A percentile compares a stretch with the other conserved stretches of the same genome.
Conservation (phyloP, 2,888 invertebrate species). For the Hipparchia semele region DNA sequence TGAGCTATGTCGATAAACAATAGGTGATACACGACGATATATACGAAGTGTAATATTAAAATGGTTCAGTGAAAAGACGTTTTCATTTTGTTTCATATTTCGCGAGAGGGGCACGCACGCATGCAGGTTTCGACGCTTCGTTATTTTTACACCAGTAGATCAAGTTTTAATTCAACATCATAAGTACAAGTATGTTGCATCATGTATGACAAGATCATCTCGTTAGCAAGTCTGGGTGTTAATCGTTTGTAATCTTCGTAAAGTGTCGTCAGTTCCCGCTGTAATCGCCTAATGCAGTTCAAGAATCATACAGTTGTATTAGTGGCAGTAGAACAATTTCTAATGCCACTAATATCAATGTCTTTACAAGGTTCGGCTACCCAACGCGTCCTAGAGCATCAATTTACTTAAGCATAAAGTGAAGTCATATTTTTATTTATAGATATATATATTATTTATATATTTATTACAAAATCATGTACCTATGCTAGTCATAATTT, state of each 20-base stretch:
- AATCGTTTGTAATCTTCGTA: slow-evolving; percentile 7
- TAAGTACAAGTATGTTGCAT: neutral
- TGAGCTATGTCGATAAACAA: neutral
- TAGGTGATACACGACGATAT: neutral
- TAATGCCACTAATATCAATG: too few relatives aligned
- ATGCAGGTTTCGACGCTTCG: neutral
- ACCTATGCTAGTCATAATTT: too few relatives aligned
- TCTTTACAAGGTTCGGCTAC: too few relatives aligned
- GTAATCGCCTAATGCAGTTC: neutral
- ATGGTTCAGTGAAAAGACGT: neutral
- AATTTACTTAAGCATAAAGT: too few relatives aligned
- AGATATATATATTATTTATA: too few relatives aligned
- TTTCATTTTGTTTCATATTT: slow-evolving; percentile 1
- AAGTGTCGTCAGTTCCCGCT: neutral
- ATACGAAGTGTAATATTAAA: neutral
- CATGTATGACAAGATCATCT: neutral
- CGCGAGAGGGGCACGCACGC: neutral
- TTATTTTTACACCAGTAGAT: neutral
- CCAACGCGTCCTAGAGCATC: too few relatives aligned
- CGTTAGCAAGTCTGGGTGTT: slow-evolving; percentile 1
- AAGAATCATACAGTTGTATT: neutral
- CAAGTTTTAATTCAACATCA: too few relatives aligned
- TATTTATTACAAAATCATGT: too few relatives aligned
- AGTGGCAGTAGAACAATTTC: too few relatives aligned
- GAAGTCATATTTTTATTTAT: too few relatives aligned